Conservation (phyloP, 2,888 invertebrate species). For the Agriopis leucophaearia region DNA sequence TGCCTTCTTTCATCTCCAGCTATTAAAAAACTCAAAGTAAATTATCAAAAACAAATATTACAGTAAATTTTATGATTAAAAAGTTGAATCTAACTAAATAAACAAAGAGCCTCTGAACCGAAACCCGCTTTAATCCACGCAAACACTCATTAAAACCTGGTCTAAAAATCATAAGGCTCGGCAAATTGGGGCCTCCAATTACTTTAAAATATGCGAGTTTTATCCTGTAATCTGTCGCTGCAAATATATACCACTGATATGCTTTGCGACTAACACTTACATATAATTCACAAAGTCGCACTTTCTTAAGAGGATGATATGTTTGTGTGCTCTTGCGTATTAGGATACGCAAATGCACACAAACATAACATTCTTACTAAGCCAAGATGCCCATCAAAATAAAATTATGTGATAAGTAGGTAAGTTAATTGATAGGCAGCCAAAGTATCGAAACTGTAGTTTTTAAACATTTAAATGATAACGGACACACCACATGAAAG, state of each 20-base stretch:
- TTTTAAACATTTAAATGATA: too few relatives aligned
- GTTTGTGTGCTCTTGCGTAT: too few relatives aligned
- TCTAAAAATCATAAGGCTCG: slow-evolving; percentile 23
- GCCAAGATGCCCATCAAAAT: too few relatives aligned
- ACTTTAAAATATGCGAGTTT: slow-evolving; percentile 7
- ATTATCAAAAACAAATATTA: slow-evolving; percentile 11
- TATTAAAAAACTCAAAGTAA: background rate
- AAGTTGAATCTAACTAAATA: slow-evolving; percentile 6
- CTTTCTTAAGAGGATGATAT: too few relatives aligned
- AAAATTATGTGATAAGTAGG: too few relatives aligned
- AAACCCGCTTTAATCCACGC: slow-evolving; percentile 9
- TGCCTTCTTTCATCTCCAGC: too few relatives aligned
- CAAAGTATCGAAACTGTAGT: too few relatives aligned
- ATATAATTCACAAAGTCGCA: too few relatives aligned
- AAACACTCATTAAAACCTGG: slow-evolving; percentile 22
- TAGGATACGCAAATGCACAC: too few relatives aligned
- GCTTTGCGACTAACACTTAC: background rate
- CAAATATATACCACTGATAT: background rate
- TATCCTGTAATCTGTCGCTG: slow-evolving; percentile 4
- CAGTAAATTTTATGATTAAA: slow-evolving; percentile 9
- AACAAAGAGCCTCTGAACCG: background rate
- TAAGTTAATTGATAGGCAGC: too few relatives aligned
- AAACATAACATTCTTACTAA: too few relatives aligned
- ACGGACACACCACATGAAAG: too few relatives aligned
- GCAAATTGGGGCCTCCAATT: slow-evolving; percentile 13